Conservation (phyloP, 2,113 vertebrate genomes). For the Apteryx owenii region DNA sequence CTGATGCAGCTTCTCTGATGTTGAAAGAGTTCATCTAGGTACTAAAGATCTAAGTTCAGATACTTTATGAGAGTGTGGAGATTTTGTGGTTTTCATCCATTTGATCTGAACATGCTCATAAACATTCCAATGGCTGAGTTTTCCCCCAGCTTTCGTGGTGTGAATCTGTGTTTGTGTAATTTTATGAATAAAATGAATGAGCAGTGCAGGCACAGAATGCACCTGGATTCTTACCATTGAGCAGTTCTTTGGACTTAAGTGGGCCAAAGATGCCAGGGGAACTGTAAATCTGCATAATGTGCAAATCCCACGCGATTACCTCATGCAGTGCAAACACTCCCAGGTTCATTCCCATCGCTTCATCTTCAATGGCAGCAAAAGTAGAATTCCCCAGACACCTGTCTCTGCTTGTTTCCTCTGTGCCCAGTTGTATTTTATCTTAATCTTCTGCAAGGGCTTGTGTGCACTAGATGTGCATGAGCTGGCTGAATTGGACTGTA, state of each 20-base stretch:
- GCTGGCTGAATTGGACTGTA: not conserved
- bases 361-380: not conserved
- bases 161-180: not conserved
- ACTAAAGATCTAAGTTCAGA: not conserved
- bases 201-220: fast-evolving
- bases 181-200: not conserved
- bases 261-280: not conserved
- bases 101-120: not conserved
- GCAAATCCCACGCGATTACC: not conserved
- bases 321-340: not conserved
- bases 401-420: not conserved
- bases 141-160: not conserved
- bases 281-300: not conserved
- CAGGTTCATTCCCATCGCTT: not conserved
- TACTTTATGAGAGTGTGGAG: not conserved
- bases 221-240: not conserved
- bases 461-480: not conserved
- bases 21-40: not conserved
- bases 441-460: not conserved
- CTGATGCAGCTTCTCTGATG: constrained; percentile 1
- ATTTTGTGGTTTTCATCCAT: constrained; percentile 24
- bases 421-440: not conserved
- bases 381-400: not conserved
- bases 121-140: not conserved
- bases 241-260: not conserved